Evolutionary conservation across 2,888 invertebrate genomes (phyloP).

Genomic region (Ophion ventricosus): DNA sequence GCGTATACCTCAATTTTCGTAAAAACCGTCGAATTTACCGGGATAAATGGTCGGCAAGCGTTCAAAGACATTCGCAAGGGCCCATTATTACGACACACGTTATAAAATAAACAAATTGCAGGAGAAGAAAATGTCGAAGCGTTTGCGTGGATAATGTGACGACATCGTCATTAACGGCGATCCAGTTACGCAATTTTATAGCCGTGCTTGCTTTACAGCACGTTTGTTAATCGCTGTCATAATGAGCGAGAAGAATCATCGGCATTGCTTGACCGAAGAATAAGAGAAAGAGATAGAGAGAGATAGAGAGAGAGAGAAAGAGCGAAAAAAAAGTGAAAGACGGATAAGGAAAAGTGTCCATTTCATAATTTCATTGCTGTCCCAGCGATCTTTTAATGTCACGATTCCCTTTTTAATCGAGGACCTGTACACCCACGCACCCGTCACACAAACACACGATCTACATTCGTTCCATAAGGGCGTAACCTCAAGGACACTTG

Average conservation of each 20-base stretch:
- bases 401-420: conserved; percentile 43
- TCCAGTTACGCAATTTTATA: conserved; percentile 42
- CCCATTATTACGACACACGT: neutral
- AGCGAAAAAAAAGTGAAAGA: neutral
- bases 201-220: neutral
- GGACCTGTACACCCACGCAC: conserved; percentile 30
- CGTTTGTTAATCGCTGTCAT: conserved; percentile 33
- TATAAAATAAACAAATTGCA: neutral
- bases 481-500: neutral
- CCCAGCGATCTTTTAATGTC: conserved; percentile 34
- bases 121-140: neutral
- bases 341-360: conserved; percentile 17
- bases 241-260: conserved; percentile 35
- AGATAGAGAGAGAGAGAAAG: neutral
- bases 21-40: neutral
- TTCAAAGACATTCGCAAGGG: neutral
- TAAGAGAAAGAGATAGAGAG: neutral
- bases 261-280: conserved; percentile 13
- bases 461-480: neutral
- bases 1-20: conserved; percentile 9
- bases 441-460: neutral
- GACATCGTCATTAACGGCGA: conserved; percentile 31
- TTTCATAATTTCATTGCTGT: conserved; percentile 21
- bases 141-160: conserved; percentile 9
- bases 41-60: neutral